A percentile compares a stretch with the other conserved stretches of the same genome.
phyloP scores from a whole-genome alignment of 2,113 vertebrate genomes.

The Heterochromis multidens region DNA sequence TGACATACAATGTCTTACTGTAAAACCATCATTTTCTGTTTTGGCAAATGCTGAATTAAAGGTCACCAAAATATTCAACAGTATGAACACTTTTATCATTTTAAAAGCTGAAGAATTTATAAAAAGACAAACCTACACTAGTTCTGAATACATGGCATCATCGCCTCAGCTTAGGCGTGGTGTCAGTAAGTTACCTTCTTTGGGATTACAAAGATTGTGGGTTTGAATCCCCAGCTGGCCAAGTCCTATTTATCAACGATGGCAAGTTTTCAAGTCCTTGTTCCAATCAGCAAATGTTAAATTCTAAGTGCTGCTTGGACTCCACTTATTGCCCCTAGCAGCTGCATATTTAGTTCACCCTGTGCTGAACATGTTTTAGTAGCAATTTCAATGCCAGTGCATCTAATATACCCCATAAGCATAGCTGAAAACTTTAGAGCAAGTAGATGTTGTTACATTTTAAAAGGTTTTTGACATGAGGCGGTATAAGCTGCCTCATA shows the following conservation, averaged over 20 bases:
- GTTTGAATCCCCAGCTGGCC: too few species aligned
- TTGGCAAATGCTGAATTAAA: neutral
- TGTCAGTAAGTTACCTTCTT: neutral
- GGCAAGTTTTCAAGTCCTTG: neutral
- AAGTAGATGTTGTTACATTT: neutral
- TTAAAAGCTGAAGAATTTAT: neutral
- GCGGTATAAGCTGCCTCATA: neutral
- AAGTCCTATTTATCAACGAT: neutral
- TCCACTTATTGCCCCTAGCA: neutral
- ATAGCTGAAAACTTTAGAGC: neutral
- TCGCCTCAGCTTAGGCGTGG: too few species aligned
- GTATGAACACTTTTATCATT: neutral
- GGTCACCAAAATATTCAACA: neutral
- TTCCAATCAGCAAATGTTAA: too few species aligned
- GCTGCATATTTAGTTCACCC: neutral
- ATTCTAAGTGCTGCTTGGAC: neutral
- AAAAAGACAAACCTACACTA: neutral
- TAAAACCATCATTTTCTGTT: neutral
- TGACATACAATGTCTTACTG: neutral
- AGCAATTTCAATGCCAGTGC: neutral
- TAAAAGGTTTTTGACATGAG: neutral
- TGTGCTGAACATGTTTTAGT: neutral
- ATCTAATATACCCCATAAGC: neutral
- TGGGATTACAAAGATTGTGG: neutral
- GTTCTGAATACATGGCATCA: neutral